Percentiles rank a stretch among this genome's conserved stretches.
Evolutionary conservation across 2,113 vertebrate genomes (phyloP).

Genomic region (Zosterops borbonicus): DNA sequence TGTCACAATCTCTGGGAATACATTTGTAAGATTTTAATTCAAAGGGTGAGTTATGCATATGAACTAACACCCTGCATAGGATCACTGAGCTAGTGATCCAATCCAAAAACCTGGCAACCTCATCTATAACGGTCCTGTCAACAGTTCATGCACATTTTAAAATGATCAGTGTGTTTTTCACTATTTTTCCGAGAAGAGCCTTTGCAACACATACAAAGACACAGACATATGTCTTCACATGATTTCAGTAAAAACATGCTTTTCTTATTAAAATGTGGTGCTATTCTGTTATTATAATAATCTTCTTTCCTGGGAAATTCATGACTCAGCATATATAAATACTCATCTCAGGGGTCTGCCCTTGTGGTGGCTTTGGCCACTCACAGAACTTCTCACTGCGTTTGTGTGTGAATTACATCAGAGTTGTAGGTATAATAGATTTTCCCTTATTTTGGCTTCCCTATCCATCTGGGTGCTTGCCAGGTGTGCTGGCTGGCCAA

Average conservation of each 20-base stretch:
- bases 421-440: not conserved
- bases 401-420: not conserved
- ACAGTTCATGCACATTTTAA: not conserved
- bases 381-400: not conserved
- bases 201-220: not conserved
- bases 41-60: not conserved
- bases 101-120: not conserved
- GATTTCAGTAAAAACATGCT: slow-evolving; percentile 21
- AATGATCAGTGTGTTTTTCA: not conserved
- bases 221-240: not conserved
- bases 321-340: slow-evolving; percentile 15
- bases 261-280: slow-evolving; percentile 24
- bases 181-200: not conserved
- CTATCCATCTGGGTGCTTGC: not conserved
- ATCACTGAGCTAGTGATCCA: not conserved
- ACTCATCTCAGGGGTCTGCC: not conserved
- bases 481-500: not conserved
- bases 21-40: not conserved
- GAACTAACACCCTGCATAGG: not conserved
- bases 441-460: not conserved
- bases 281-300: not conserved
- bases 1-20: not conserved
- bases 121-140: not conserved
- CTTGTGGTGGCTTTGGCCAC: not conserved
- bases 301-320: not conserved